Percentiles rank a stretch among this genome's conserved stretches.
These are phyloP conservation scores for Oenanthe melanoleuca DNA, from an alignment of 2,113 vertebrate species.

Conservation along the genomic window DNA sequence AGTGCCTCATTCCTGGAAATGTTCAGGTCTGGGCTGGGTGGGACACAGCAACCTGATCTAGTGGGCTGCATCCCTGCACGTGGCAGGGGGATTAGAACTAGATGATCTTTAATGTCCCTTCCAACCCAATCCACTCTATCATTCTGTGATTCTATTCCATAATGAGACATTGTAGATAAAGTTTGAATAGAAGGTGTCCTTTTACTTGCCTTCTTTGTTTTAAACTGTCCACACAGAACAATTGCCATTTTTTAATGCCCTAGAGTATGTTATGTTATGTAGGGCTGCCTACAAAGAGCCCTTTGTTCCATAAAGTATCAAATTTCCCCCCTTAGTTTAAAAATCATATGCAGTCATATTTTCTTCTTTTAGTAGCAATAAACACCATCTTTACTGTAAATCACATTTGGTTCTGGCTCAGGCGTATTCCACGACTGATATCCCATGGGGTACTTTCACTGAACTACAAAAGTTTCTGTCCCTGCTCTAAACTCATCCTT, in stretches of 20 bases:
- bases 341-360: not conserved
- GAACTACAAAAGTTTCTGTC: not conserved
- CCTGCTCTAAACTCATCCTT: not conserved
- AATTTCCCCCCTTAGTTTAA: not conserved
- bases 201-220: not conserved
- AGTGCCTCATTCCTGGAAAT: not conserved
- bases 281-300: not conserved
- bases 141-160: not conserved
- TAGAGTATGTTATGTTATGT: not conserved
- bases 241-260: not conserved
- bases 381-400: not conserved
- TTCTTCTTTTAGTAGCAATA: not conserved
- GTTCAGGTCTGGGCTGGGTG: not conserved
- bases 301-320: not conserved
- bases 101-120: not conserved
- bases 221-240: not conserved
- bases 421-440: not conserved
- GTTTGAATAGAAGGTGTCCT: not conserved
- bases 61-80: not conserved
- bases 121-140: not conserved
- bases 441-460: no score
- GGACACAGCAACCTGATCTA: no score
- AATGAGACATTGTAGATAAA: not conserved
- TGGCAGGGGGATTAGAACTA: rapidly evolving
- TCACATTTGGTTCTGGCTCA: not conserved